Conservation (phyloP, 2,113 vertebrate species). For the Podarcis cretensis region DNA sequence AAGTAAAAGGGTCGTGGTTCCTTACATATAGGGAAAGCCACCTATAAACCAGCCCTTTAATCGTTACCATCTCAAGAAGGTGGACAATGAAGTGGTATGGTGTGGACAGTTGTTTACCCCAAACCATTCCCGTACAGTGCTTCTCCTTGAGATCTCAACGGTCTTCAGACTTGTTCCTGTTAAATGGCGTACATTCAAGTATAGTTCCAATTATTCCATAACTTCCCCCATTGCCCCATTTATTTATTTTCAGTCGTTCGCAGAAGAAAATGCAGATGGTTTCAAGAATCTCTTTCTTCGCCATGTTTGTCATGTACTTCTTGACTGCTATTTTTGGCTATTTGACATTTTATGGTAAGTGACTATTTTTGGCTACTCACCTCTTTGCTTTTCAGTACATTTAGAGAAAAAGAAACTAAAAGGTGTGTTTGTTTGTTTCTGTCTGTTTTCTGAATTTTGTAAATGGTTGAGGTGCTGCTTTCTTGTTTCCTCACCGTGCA, state of each 20-base stretch:
- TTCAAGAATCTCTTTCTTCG: conserved; percentile 83
- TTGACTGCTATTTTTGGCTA: conserved; percentile 86
- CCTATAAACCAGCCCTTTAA: neutral
- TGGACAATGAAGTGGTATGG: too few species aligned
- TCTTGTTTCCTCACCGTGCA: neutral
- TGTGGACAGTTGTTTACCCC: neutral
- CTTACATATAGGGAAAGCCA: neutral
- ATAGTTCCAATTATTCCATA: conserved; percentile 31
- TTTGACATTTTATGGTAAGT: conserved; percentile 85
- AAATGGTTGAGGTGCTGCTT: neutral
- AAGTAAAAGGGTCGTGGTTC: neutral
- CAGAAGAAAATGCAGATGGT: conserved; percentile 85
- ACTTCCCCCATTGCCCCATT: conserved; percentile 7
- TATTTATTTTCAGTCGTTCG: conserved; percentile 75
- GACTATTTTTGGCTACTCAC: conserved; percentile 39
- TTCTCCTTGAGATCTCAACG: conserved; percentile 12
- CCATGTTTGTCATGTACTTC: conserved; percentile 86
- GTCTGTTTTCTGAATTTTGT: neutral
- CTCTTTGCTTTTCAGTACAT: conserved; percentile 21
- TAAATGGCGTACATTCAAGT: conserved; percentile 32
- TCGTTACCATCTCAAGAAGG: neutral
- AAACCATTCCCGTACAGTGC: neutral
- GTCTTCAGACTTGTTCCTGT: conserved; percentile 30
- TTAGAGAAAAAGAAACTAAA: neutral
- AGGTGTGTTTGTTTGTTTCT: neutral